Conservation (phyloP, 2,113 vertebrate genomes). For the Entelurus aequoreus region DNA sequence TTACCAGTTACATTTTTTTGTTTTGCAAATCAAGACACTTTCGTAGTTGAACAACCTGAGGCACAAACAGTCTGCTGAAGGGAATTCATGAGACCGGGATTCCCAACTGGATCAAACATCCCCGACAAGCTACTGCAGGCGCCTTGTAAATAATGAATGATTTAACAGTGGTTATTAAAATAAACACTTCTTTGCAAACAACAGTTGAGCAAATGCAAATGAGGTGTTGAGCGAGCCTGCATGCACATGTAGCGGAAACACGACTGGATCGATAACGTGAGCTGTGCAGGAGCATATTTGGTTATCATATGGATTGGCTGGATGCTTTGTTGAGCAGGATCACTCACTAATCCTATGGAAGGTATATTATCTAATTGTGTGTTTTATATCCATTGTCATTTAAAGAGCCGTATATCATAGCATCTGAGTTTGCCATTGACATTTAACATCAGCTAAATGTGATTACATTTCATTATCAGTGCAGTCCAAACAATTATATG, state of each 20-base stretch:
- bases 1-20: not conserved
- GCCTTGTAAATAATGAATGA: constrained; percentile 9
- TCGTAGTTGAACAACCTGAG: constrained; percentile 2
- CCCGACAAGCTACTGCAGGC: constrained; percentile 4
- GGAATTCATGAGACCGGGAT: not conserved
- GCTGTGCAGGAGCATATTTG: not conserved
- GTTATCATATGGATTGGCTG: no score
- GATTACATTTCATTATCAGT: constrained; percentile 3
- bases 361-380: not conserved
- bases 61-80: not conserved
- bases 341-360: not conserved
- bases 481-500: not conserved
- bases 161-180: constrained; percentile 8
- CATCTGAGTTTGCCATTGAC: constrained; percentile 1
- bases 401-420: not conserved
- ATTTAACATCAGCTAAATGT: constrained; percentile 5
- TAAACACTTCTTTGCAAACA: constrained; percentile 3
- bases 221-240: not conserved
- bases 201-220: constrained; percentile 1
- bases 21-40: constrained; percentile 1
- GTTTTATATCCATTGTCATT: no score
- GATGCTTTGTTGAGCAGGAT: no score
- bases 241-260: not conserved
- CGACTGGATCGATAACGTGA: not conserved
- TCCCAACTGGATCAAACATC: constrained; percentile 7